Evolutionary conservation across 2,888 invertebrate genomes (phyloP).

Genomic region (Malthinus flaveolus): DNA sequence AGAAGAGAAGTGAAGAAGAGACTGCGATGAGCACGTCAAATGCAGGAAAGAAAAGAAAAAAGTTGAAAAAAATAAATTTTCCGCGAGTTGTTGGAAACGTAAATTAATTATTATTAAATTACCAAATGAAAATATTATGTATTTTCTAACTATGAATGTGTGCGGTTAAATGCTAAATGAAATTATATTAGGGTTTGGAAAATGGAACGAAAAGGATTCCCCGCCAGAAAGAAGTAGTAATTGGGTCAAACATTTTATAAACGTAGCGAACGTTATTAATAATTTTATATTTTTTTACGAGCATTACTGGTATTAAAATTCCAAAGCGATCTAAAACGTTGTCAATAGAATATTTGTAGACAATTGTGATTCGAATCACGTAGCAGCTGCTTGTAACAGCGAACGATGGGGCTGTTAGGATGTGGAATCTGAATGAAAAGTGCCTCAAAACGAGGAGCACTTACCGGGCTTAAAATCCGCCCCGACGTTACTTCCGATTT

Average conservation of each 20-base stretch:
- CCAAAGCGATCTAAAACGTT: conserved; percentile 44
- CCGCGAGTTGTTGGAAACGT: neutral
- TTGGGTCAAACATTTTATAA: conserved; percentile 14
- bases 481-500: conserved; percentile 37
- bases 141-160: neutral
- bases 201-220: neutral
- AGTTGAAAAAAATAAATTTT: neutral
- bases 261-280: conserved; percentile 20
- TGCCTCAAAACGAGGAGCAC: conserved; percentile 48
- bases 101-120: too few species aligned
- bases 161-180: conserved; percentile 7
- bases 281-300: conserved; percentile 30
- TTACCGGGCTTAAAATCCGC: conserved; percentile 45
- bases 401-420: conserved; percentile 48
- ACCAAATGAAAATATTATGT: too few species aligned
- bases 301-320: conserved; percentile 44
- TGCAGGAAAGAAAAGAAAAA: neutral
- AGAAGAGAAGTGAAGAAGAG: too few species aligned
- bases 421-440: conserved; percentile 52
- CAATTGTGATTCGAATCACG: conserved; percentile 45
- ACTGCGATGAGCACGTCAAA: too few species aligned
- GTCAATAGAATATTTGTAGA: conserved; percentile 51
- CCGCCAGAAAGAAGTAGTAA: conserved; percentile 11
- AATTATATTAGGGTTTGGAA: conserved; percentile 10
- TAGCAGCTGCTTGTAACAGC: conserved; percentile 50